Base-by-base conservation (phyloP, 2,113 vertebrate genomes). In the Zeus faber region DNA sequence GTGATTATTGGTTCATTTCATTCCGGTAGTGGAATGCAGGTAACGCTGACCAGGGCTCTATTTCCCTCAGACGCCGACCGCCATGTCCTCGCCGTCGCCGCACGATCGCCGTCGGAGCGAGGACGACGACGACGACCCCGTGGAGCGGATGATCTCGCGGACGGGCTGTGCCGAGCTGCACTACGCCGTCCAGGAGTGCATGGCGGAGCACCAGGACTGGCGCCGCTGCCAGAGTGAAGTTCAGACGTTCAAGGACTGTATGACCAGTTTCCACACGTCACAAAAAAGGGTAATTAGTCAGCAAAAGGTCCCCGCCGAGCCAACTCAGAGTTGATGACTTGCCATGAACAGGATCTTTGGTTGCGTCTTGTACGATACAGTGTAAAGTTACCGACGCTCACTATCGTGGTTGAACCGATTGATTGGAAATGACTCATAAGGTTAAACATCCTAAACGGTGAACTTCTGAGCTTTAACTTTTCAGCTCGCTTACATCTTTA, bases 201-300 rank as follows among this genome's bases (percentile, higher is more conserved):
- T 98, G 93, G 91, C 91, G 0, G 88, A 89, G n/a, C 76, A 89
- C 43, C 93, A 88, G 82, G 96, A 98, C 85, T 98, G 96, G 96
- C 62, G 96, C 11, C 78, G 39, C 16, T 98, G 95, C 81, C 94
- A 96, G 76, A 5, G 6, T 0, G 81, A 93, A 46, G 88, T 98
- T 24, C 87, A 88, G 58, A 88, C 85, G 0, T 97, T 99, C 25
- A 91, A 87, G 23, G 83, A 93, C 22, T 98, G 96, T 71, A 98
- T 99, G 95, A 82, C 66, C 23, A 79, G 53, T 13, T 87, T 84
- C 54, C 91, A 93, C 76, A 87, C 71, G 1, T 59, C 67, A 8
- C 82, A 67, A 18, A 62, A 89, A 41, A 91, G 91, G 5, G 73
- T 85, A 2, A 57, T 37, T 20, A 85, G 78, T 55, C 65, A 73